phyloP scores from a whole-genome alignment of 2,888 invertebrate genomes.

The Ceratothoa steindachneri region DNA sequence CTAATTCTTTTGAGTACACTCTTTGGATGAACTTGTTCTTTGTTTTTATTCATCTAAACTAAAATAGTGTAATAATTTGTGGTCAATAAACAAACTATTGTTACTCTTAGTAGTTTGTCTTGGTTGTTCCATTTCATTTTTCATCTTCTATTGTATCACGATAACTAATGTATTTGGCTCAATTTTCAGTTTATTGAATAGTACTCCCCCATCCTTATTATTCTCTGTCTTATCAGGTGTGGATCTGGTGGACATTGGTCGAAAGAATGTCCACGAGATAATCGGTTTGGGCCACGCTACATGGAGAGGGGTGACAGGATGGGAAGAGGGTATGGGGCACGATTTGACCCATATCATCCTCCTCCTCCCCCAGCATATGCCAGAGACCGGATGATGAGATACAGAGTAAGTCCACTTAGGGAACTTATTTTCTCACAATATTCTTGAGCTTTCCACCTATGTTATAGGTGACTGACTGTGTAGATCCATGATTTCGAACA shows the following conservation, averaged over 20 bases:
- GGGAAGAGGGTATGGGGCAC: constrained; percentile 29
- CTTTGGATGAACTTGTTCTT: no score
- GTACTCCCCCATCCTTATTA: no score
- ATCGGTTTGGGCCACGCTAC: constrained; percentile 23
- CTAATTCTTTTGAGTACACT: no score
- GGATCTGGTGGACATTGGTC: constrained; percentile 95
- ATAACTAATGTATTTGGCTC: no score
- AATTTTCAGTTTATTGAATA: no score
- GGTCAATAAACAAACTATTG: no score
- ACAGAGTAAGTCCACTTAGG: constrained; percentile 28
- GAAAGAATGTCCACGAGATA: constrained; percentile 68
- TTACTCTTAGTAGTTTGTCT: no score
- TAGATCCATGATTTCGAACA: background rate
- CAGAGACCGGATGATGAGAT: constrained; percentile 41
- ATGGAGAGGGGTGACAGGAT: constrained; percentile 20
- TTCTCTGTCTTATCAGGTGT: constrained; percentile 61
- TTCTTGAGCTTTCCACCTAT: background rate
- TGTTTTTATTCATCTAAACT: no score
- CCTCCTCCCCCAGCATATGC: constrained; percentile 42
- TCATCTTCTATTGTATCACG: no score
- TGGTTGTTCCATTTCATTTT: no score
- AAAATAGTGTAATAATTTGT: no score
- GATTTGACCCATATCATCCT: constrained; percentile 41
- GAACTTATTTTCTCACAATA: no score
- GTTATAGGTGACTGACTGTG: background rate